These are phyloP conservation scores for Microctonus hyperodae DNA, from an alignment of 2,888 invertebrate genomes.

Conservation along the genomic window DNA sequence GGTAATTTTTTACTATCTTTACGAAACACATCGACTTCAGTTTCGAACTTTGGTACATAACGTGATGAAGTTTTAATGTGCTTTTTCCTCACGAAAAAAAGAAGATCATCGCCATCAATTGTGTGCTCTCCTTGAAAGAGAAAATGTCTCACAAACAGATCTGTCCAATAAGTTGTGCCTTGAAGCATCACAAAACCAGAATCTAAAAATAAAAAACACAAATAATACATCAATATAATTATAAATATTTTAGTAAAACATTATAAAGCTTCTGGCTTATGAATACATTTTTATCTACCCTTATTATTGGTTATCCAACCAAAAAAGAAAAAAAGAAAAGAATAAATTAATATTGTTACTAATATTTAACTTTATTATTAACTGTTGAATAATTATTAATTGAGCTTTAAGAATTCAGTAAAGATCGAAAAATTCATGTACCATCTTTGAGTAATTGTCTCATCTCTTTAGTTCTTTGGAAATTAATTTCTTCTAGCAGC, in stretches of 20 bases:
- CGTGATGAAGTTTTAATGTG: conserved; percentile 88
- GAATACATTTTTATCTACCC: too few species aligned
- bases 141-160: conserved; percentile 93
- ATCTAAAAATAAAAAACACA: conserved; percentile 67
- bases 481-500: conserved; percentile 89
- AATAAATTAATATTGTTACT: too few species aligned
- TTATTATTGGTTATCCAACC: too few species aligned
- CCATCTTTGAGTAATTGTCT: conserved; percentile 88
- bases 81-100: conserved; percentile 94
- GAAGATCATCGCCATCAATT: conserved; percentile 91
- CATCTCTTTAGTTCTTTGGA: conserved; percentile 91
- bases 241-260: neutral
- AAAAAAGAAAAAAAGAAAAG: too few species aligned
- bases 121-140: conserved; percentile 88
- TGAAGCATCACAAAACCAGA: conserved; percentile 91
- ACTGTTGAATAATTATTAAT: too few species aligned
- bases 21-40: conserved; percentile 96
- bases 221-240: neutral
- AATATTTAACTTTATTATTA: too few species aligned
- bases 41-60: conserved; percentile 91
- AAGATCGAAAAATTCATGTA: conserved; percentile 64
- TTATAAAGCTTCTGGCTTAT: too few species aligned
- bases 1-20: conserved; percentile 97
- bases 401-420: too few species aligned
- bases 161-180: conserved; percentile 95